Evolutionary conservation across 2,113 vertebrate genomes (phyloP), one percentile per base, ranked within the genome.

Genomic region (Budorcas taxicolor): DNA sequence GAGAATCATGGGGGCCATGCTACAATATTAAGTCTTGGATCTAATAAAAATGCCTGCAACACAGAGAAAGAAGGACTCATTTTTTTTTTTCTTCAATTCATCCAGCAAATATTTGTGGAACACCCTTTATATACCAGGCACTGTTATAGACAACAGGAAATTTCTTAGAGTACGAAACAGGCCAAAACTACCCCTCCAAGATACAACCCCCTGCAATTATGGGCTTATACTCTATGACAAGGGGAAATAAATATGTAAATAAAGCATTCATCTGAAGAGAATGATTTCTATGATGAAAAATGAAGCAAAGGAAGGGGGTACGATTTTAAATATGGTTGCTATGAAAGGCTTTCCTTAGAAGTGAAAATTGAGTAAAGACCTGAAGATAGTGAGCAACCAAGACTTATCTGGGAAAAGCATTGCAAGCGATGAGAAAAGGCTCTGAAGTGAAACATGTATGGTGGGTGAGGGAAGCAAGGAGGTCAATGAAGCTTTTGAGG

Each of bases 21-120:
- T 88, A 95, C 82, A 93, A 96, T 84, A 97, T 97, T 96, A 97
- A 86, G 71, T 87, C 97, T 94, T 97, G 31, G 31, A 96, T 97
- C 94, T 97, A 97, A 93, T 83, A 95, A 97, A 97, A 97, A 83
- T 40, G 96, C 13, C 52, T 95, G 53, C 11, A 87, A 93, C 27
- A 88, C 53, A 90, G 84, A 74, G 55, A 78, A 93, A 83, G 67
- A 92, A 95, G 17, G 7, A 55, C 33, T 93, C 40, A 88, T 90
- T 95, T 36, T 92, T 64, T 53, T 64, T 76, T 96, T 96, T 90
- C 40, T 95, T 90, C n/a, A 88, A 36, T 89, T 97, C 60, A 97
- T 55, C 53, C 53, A 95, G 91, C 33, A 91, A 93, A 91, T 94
- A 94, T 93, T 95, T 94, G 86, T 57, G 90, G 25, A 96, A 82